Conservation (phyloP, 1,140 invertebrate species). For the Pseudomyrmex concolor region DNA sequence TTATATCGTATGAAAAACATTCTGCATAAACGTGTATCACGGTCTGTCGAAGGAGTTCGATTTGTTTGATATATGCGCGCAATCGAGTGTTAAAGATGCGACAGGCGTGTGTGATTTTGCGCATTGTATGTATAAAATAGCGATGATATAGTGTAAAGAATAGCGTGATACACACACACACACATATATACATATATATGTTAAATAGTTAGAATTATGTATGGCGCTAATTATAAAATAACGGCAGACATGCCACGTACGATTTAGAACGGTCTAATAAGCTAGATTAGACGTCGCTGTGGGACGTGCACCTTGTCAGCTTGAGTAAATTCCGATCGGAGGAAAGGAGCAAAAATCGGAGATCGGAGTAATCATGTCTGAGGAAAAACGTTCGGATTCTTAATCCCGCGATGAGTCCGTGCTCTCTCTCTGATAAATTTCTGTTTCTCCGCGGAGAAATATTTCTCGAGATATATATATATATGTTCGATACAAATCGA, state of each 20-base stretch:
- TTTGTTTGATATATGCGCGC: slow-evolving; percentile 23
- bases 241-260: background rate
- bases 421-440: background rate
- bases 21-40: background rate
- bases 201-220: slow-evolving; percentile 19
- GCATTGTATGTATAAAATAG: slow-evolving; percentile 11
- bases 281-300: background rate
- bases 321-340: background rate
- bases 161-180: too few species aligned
- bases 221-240: slow-evolving; percentile 17
- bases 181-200: background rate
- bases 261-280: slow-evolving; percentile 24
- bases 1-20: too few species aligned
- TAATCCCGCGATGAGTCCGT: background rate
- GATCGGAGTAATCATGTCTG: background rate
- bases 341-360: too few species aligned
- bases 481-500: slow-evolving; percentile 2
- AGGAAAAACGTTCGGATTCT: background rate
- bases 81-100: slow-evolving; percentile 7
- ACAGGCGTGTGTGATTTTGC: slow-evolving; percentile 17
- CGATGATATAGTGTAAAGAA: slow-evolving; percentile 9
- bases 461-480: too few species aligned
- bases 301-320: background rate
- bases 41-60: background rate
- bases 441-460: background rate